These are phyloP conservation scores for Ceramica pisi DNA, from an alignment of 2,888 invertebrate species.

Conservation along the genomic window DNA sequence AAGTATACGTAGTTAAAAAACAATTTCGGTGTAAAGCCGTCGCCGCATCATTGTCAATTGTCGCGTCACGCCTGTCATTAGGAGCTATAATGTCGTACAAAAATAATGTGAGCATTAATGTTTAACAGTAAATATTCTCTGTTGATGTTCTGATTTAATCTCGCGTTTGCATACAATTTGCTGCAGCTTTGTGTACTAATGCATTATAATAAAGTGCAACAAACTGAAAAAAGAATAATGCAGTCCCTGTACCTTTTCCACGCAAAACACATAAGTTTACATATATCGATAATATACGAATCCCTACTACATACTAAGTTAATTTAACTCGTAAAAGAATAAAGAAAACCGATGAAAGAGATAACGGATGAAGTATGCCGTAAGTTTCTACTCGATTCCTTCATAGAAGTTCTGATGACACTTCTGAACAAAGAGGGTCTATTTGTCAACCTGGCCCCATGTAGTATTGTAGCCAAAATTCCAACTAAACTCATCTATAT, in stretches of 20 bases:
- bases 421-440: conserved; percentile 47
- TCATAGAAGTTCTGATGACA: conserved; percentile 45
- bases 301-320: conserved; percentile 11
- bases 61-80: not conserved
- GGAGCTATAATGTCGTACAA: not conserved
- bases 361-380: conserved; percentile 29
- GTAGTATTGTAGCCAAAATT: conserved; percentile 49
- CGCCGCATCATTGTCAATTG: not conserved
- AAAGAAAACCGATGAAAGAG: conserved; percentile 15
- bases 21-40: not conserved
- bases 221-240: conserved; percentile 32
- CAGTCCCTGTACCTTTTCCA: not conserved
- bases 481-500: conserved; percentile 64
- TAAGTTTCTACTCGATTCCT: conserved; percentile 32
- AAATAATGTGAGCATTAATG: conserved; percentile 6
- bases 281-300: conserved; percentile 10
- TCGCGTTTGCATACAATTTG: conserved; percentile 41
- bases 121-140: conserved; percentile 11
- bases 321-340: conserved; percentile 7
- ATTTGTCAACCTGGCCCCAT: conserved; percentile 55
- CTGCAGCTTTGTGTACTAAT: conserved; percentile 25
- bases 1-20: not conserved
- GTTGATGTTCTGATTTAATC: conserved; percentile 38
- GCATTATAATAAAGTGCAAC: conserved; percentile 34
- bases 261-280: conserved; percentile 9